Evolutionary conservation across 1,140 invertebrate species (phyloP).

Genomic region (Piezodorus guildinii): DNA sequence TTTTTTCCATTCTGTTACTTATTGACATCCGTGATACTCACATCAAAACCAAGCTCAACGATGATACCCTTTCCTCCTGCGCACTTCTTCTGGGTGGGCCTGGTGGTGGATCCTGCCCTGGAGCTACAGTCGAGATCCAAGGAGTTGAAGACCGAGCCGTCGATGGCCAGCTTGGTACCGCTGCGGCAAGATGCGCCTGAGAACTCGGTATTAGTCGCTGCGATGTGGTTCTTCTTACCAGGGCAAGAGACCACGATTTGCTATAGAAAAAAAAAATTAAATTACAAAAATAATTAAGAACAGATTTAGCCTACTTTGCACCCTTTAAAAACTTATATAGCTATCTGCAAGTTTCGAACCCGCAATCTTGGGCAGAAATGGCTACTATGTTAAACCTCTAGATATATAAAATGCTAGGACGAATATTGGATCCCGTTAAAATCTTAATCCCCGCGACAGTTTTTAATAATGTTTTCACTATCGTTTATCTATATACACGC

Average conservation of each 20-base stretch:
- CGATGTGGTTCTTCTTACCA: conserved; percentile 20
- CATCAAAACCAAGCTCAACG: conserved; percentile 21
- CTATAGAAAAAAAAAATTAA: conserved; percentile 4
- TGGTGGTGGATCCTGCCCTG: conserved; percentile 4
- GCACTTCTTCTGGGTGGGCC: conserved; percentile 16
- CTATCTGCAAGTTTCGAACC: no score
- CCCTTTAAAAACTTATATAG: no score
- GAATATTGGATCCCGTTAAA: no score
- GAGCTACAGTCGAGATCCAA: conserved; percentile 16
- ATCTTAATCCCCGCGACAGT: no score
- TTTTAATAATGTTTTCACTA: no score
- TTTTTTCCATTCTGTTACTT: no score
- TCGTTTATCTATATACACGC: no score
- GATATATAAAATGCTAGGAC: no score
- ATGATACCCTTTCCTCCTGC: conserved; percentile 10
- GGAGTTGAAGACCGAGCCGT: conserved; percentile 4
- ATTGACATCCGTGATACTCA: not conserved
- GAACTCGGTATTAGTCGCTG: not conserved
- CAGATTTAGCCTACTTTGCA: no score
- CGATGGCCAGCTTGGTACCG: conserved; percentile 1
- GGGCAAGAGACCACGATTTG: conserved; percentile 20
- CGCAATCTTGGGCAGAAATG: no score
- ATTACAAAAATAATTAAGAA: no score
- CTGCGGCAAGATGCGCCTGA: not conserved
- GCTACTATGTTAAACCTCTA: no score